Base-by-base conservation (phyloP, 2,113 vertebrate species). In the Clarias macrocephalus region DNA sequence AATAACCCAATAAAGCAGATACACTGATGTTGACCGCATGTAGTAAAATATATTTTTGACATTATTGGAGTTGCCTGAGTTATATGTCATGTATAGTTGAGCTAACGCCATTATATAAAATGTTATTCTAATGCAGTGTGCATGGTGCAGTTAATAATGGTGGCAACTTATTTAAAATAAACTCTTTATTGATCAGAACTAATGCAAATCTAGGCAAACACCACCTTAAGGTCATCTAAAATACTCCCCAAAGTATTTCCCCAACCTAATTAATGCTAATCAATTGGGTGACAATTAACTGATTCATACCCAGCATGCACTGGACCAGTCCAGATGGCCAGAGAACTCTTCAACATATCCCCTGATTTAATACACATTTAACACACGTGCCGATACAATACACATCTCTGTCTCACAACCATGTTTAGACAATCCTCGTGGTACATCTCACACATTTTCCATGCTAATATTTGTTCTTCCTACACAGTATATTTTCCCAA, bases 151-250 rank as follows among this genome's bases (percentile, higher is more conserved):
- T 60, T 80, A 10, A 5, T 80, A 15, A 60, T 33, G 28, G 0
- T 19, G 56, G 28, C 6, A 57, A 33, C 28, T 11, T 80, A 54
- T 59, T 81, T 62, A 12, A 23, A 80, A 59, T 37, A 0, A 60
- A 37, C 16, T 60, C 56, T 33, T 42, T 80, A 86, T 86, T 81
- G 85, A 60, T 66, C 11, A 59, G 52, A 33, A 60, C 48, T 66
- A 85, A 89, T 87, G 73, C 83, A 89, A 77, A 77, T n/a, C 57
- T 85, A 92, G 91, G 91, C 91, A 91, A 90, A 93, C 91, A 91
- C 65, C 75, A 73, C 83, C 15, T 48, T 48, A 75, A 75, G 70
- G 57, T 85, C 83, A 85, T 33, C 48, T 75, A 23, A 30, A 85
- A 85, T 57, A 37, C 33, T 85, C 83, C 56, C 21, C 62, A 60